A percentile compares a stretch with the other conserved stretches of the same genome.
phyloP scores from a whole-genome alignment of 1,140 invertebrate species.

The Drosophila insularis region DNA sequence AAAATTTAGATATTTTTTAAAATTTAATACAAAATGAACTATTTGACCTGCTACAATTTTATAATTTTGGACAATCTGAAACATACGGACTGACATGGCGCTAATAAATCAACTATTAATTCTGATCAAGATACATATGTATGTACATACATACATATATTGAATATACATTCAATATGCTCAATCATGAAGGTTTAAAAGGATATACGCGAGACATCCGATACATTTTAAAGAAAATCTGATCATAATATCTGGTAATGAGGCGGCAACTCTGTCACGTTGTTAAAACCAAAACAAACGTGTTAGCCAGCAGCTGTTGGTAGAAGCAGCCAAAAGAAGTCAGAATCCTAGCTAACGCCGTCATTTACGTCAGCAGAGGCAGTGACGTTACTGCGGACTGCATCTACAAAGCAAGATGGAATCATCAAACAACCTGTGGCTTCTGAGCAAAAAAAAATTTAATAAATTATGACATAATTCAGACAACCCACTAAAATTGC shows the following conservation, averaged over 20 bases:
- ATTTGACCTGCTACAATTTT: too few species aligned
- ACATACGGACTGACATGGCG: too few species aligned
- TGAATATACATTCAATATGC: too few species aligned
- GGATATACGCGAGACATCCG: too few species aligned
- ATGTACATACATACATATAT: too few species aligned
- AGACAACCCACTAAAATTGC: background rate
- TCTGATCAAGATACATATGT: too few species aligned
- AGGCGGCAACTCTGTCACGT: conserved; percentile 5
- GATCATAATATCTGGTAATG: background rate
- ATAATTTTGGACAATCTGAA: too few species aligned
- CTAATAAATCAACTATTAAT: too few species aligned
- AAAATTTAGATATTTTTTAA: too few species aligned
- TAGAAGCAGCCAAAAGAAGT: conserved; percentile 40
- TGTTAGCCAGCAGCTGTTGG: conserved; percentile 44
- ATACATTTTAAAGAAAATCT: too few species aligned
- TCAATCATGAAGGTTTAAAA: too few species aligned
- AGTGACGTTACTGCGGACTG: conserved; percentile 60
- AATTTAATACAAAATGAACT: too few species aligned
- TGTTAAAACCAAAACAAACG: conserved; percentile 40
- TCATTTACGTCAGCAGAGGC: conserved; percentile 44
- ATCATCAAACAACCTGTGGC: conserved; percentile 39
- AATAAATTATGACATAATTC: background rate
- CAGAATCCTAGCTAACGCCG: conserved; percentile 54
- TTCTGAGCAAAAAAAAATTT: conserved; percentile 12
- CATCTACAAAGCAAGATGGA: conserved; percentile 43